A percentile compares a stretch with the other conserved stretches of the same genome.
Conservation (phyloP, 92 coral and sea anemone species). For the Ricordea florida region DNA sequence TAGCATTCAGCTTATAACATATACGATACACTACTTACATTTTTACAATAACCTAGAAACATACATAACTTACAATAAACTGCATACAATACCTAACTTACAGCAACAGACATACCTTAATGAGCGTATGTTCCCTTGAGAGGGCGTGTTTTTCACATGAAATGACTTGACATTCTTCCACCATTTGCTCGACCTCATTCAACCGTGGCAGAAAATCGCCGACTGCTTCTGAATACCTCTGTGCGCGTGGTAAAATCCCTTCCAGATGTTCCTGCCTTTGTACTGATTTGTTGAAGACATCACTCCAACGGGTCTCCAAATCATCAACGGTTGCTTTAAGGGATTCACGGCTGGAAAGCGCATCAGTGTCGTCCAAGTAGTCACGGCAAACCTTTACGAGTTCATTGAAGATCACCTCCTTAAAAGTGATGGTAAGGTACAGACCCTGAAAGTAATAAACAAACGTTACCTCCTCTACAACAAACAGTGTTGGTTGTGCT, state of each 20-base stretch:
- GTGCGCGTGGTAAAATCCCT: conserved; percentile 86
- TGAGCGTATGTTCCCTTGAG: conserved; percentile 71
- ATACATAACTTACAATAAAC: too few relatives aligned
- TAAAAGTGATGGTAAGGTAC: conserved; percentile 75
- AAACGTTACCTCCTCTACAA: too few relatives aligned
- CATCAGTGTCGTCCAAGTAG: conserved; percentile 72
- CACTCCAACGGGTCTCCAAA: conserved; percentile 77
- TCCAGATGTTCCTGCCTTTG: conserved; percentile 89
- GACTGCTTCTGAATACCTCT: conserved; percentile 77
- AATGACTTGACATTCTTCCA: conserved; percentile 67
- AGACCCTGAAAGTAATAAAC: conserved; percentile 54
- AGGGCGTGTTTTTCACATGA: conserved; percentile 88
- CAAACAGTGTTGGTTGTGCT: too few relatives aligned
- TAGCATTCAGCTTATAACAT: too few relatives aligned
- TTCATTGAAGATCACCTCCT: conserved; percentile 83
- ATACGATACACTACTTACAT: too few relatives aligned
- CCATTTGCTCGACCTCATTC: conserved; percentile 81
- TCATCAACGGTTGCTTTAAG: conserved; percentile 65
- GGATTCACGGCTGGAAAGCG: conserved; percentile 69
- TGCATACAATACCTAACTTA: not conserved
- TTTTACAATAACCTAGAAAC: too few relatives aligned
- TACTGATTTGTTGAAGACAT: conserved; percentile 55
- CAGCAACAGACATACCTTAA: conserved; percentile 65
- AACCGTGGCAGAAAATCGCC: conserved; percentile 76
- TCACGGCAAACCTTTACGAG: conserved; percentile 81